Base-by-base conservation (phyloP, 2,113 vertebrate species). In the Sula dactylatra region DNA sequence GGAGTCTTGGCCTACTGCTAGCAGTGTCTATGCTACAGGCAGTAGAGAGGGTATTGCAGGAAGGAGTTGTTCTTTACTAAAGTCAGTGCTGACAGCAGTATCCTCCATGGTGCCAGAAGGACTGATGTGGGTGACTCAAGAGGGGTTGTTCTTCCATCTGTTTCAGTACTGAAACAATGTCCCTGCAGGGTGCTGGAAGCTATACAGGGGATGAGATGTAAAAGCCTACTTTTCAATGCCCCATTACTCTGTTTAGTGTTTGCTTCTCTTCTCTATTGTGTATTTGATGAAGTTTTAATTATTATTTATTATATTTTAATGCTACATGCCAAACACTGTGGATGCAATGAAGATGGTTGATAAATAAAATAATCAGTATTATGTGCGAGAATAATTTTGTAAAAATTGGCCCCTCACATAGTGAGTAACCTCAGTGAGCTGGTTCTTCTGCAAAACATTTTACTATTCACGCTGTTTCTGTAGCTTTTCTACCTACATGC, bases 181-280 rank as follows among this genome's bases (percentile, higher is more conserved):
- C 95, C 29, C 94, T 89, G 94, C 86, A 82, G 90, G 94, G 47
- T 73, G 81, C 89, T 96, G 91, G 89, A 95, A 88, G 86, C 89
- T 82, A 4, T 74, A 69, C 0, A 1, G 79, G 50, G 71, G 45
- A 74, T 86, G 59, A 96, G 84, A 96, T 94, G 70, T 81, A 93
- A 96, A 95, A 94, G 58, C 50, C 67, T 77, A 6, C 74, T 97
- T 96, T 93, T 96, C 89, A 96, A 32, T 93, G 93, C 91, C 88
- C 78, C 61, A 36, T 95, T 93, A 93, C 52, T 92, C 80, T 69
- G 38, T 58, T 90, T 77, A 81, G 74, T 69, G 27, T 88, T 97
- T 95, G 32, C 84, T 91, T 92, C 77, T 86, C 86, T 94, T 94
- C 54, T 82, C 84, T 88, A 72, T 95, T 97, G 86, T 95, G 59